Percentiles rank a stretch among this genome's conserved stretches.
These are phyloP conservation scores for Charanyca ferruginea DNA, from an alignment of 2,888 invertebrate species.

Conservation along the genomic window DNA sequence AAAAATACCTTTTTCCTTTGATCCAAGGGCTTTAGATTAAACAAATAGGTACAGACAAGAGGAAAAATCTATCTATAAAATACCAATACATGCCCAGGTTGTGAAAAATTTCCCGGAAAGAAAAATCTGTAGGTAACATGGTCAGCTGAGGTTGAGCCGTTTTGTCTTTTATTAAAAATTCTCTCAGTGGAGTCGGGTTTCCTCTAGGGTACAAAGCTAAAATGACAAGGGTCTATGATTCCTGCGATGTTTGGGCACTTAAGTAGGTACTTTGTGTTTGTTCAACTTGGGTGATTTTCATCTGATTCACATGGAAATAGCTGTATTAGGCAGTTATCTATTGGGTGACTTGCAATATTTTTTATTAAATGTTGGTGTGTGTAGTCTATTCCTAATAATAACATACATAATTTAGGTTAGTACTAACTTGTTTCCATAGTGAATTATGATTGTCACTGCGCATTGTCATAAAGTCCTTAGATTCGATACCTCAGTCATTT, in stretches of 20 bases:
- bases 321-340: not conserved
- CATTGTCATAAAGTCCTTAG: too few species aligned
- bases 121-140: too few species aligned
- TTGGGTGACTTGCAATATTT: not conserved
- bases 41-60: not conserved
- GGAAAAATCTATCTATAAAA: too few species aligned
- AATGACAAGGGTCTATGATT: not conserved
- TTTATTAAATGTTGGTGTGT: not conserved
- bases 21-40: conserved; percentile 25
- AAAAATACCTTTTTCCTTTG: conserved; percentile 33
- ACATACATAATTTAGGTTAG: too few species aligned
- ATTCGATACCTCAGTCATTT: too few species aligned
- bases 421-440: too few species aligned
- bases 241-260: not conserved
- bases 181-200: not conserved
- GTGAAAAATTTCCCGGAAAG: too few species aligned
- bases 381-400: too few species aligned
- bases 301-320: not conserved
- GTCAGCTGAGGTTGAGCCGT: not conserved
- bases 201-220: not conserved
- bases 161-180: conserved; percentile 2
- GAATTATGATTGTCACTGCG: too few species aligned
- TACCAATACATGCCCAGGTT: too few species aligned
- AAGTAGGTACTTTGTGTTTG: not conserved
- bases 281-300: not conserved